phyloP scores from a whole-genome alignment of 2,797 vertebrate genomes.

The Neosilurus hyrtlii region DNA sequence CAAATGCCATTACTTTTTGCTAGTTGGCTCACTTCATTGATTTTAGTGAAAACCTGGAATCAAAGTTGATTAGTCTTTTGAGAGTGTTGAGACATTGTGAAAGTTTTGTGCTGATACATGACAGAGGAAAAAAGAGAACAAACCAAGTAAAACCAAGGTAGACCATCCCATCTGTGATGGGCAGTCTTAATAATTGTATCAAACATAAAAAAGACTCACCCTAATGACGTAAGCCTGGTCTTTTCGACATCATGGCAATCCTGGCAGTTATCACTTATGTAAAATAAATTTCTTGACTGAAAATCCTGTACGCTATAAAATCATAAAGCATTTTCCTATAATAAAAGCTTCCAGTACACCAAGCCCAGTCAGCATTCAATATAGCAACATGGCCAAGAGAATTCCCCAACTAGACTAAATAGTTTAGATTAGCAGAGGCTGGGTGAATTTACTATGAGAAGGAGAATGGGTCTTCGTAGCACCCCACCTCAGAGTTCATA shows the following conservation, averaged over 20 bases:
- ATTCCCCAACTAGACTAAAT: slow-evolving; percentile 58
- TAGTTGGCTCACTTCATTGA: no score
- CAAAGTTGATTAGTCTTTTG: no score
- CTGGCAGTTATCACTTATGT: not conserved
- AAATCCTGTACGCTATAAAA: not conserved
- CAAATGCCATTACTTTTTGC: no score
- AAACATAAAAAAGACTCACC: not conserved
- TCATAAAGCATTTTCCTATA: slow-evolving; percentile 17
- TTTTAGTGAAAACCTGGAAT: no score
- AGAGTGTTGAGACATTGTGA: no score
- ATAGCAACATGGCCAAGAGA: slow-evolving; percentile 35
- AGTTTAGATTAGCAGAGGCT: slow-evolving; percentile 59
- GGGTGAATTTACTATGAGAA: slow-evolving; percentile 50
- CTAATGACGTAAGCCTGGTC: no score
- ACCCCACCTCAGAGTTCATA: slow-evolving; percentile 49
- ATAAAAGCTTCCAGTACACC: slow-evolving; percentile 11
- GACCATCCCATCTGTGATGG: no score
- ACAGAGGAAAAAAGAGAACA: no score
- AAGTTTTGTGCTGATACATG: no score
- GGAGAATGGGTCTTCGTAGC: slow-evolving; percentile 36
- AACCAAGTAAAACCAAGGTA: no score
- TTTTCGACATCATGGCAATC: not conserved
- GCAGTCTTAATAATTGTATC: no score
- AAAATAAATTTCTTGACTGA: not conserved
- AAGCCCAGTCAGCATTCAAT: slow-evolving; percentile 6